Percentiles rank a stretch among this genome's conserved stretches.
phyloP scores from a whole-genome alignment of 2,888 invertebrate species.

The Conistra vaccinii region DNA sequence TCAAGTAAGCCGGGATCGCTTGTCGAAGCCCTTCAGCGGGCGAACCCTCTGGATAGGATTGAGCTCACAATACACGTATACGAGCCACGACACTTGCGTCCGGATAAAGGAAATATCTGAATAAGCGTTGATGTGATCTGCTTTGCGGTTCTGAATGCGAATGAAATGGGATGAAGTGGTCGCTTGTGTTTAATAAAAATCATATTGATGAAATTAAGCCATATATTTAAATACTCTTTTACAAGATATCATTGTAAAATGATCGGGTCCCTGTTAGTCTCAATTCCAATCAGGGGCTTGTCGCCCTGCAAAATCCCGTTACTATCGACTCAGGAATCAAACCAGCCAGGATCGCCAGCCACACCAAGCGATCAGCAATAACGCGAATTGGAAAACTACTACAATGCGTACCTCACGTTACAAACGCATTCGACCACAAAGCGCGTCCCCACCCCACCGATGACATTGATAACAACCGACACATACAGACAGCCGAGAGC shows the following conservation, averaged over 20 bases:
- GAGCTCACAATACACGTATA: constrained; percentile 54
- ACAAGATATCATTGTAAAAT: no score
- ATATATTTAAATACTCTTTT: background rate
- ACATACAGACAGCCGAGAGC: constrained; percentile 7
- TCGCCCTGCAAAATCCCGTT: background rate
- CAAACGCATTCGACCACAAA: constrained; percentile 48
- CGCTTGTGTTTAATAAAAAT: background rate
- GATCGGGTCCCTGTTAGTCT: no score
- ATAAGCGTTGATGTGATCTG: constrained; percentile 51
- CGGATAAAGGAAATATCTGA: constrained; percentile 57
- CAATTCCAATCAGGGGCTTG: background rate
- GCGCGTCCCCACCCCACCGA: constrained; percentile 39
- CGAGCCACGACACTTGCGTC: constrained; percentile 44
- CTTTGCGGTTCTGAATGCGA: constrained; percentile 16
- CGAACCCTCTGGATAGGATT: constrained; percentile 48
- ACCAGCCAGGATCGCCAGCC: background rate
- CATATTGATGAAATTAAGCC: background rate
- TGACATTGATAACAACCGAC: constrained; percentile 50
- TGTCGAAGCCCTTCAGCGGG: constrained; percentile 55
- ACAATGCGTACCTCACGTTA: constrained; percentile 39
- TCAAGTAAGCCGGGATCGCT: constrained; percentile 59
- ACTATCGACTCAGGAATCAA: background rate
- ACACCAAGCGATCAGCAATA: constrained; percentile 12
- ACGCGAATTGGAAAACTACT: constrained; percentile 48
- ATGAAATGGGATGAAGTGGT: constrained; percentile 16